Percentiles rank a stretch among this genome's conserved stretches.
These are phyloP conservation scores for Cantharis rufa DNA, from an alignment of 2,888 invertebrate species.

Conservation along the genomic window DNA sequence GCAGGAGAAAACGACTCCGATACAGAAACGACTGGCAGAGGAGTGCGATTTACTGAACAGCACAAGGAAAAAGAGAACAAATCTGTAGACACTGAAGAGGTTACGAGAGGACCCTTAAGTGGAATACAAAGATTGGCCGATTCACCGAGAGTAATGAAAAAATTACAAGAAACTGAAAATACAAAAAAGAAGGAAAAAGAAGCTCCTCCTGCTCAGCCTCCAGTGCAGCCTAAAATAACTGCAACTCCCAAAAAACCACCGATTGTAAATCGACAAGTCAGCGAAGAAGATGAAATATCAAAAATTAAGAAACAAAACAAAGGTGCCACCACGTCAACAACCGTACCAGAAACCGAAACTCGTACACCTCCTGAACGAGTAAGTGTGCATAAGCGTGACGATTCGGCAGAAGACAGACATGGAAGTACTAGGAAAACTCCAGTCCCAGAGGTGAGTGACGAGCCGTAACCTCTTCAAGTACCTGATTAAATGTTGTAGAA, in stretches of 20 bases:
- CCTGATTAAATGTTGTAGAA: conserved; percentile 51
- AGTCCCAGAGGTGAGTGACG: conserved; percentile 78
- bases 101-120: conserved; percentile 81
- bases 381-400: conserved; percentile 55
- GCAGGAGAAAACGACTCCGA: conserved; percentile 79
- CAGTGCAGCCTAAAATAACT: conserved; percentile 61
- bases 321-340: conserved; percentile 64
- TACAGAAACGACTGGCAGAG: conserved; percentile 64
- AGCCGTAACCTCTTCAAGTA: conserved; percentile 53
- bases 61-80: conserved; percentile 69
- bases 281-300: conserved; percentile 89
- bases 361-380: conserved; percentile 56
- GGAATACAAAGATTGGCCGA: conserved; percentile 87
- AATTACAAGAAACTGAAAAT: conserved; percentile 77
- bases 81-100: conserved; percentile 88
- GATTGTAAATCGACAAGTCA: conserved; percentile 76
- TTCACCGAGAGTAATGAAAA: conserved; percentile 87
- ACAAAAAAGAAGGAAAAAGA: conserved; percentile 79
- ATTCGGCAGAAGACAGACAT: conserved; percentile 55
- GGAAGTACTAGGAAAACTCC: conserved; percentile 67
- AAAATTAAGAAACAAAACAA: conserved; percentile 88
- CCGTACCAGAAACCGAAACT: conserved; percentile 56
- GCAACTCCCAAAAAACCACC: conserved; percentile 58
- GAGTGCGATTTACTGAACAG: conserved; percentile 69
- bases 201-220: conserved; percentile 60